phyloP scores from a whole-genome alignment of 2,113 vertebrate species.

The Kryptolebias marmoratus region DNA sequence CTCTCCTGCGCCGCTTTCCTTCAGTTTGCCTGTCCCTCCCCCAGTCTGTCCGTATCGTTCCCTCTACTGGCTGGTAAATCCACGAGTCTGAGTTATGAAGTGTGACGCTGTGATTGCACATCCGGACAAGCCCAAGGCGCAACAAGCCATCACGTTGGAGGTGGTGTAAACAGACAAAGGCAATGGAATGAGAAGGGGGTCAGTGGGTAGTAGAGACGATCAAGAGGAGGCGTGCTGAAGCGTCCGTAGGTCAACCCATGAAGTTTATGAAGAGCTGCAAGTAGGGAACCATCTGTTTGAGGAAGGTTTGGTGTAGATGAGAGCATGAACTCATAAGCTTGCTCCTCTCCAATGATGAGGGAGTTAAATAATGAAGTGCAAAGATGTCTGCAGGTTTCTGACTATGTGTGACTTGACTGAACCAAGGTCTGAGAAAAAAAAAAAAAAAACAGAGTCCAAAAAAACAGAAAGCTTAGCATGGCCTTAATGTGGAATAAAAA shows the following conservation, averaged over 20 bases:
- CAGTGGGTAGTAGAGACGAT: constrained; percentile 20
- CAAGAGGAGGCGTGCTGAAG: constrained; percentile 53
- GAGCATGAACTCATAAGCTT: constrained; percentile 37
- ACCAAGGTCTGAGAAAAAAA: constrained; percentile 66
- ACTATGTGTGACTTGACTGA: constrained; percentile 58
- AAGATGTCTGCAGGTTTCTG: constrained; percentile 50
- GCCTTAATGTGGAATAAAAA: not conserved
- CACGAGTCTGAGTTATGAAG: constrained; percentile 63
- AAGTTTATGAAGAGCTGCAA: constrained; percentile 70
- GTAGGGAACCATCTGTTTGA: constrained; percentile 61
- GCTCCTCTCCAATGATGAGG: constrained; percentile 50
- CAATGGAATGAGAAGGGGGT: constrained; percentile 12
- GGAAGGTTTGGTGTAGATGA: constrained; percentile 46
- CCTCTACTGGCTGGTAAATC: constrained; percentile 74
- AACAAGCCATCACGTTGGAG: constrained; percentile 69
- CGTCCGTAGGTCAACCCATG: constrained; percentile 82
- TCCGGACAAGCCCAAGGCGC: constrained; percentile 79
- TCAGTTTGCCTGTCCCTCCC: constrained; percentile 23
- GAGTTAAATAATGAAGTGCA: constrained; percentile 7
- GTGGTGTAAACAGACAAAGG: constrained; percentile 63
- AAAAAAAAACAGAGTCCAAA: constrained; percentile 22
- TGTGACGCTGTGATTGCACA: constrained; percentile 75
- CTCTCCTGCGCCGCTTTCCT: constrained; percentile 45
- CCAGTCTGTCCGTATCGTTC: constrained; percentile 41
- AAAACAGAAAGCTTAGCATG: constrained; percentile 15